Evolutionary conservation across 2,888 invertebrate genomes (phyloP), one percentile per base, ranked within the genome.

Genomic region (Smittia aterrima): DNA sequence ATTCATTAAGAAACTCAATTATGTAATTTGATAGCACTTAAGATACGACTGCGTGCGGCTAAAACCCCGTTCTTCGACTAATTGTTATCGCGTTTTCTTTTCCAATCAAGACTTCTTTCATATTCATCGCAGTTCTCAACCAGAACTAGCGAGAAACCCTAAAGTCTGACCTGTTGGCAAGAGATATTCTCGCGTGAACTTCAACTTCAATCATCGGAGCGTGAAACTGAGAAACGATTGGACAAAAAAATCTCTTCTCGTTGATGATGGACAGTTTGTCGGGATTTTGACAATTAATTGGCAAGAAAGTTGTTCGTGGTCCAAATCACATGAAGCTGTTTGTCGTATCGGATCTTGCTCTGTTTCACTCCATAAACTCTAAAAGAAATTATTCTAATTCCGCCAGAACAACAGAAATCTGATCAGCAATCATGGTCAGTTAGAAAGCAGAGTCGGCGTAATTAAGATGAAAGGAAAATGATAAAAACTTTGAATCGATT

Each of bases 1-100:
- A 58, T 47, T 47, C 47, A 47, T 47, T 22, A 58, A 58, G 58
- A 58, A 58, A 22, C n/a, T 58, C 58, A 58, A 58, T 58, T 58
- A 58, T 22, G 58, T 58, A 58, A 58, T 58, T 58, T 58, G 58
- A 58, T 58, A 58, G 58, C 58, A 11, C 7, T 22, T 6, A 47
- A 47, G 47, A 9, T 7, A 38, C 4, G 38, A 47, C n/a, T 58
- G 58, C 58, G 58, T 58, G 18, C n/a, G 58, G 58, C 18, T 58
- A 22, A 58, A 58, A 18, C 58, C 7, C 58, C 58, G 58, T 58
- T 58, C 20, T 22, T 22, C 47, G 58, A 13, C 22, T 58, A 47
- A 58, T 58, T 58, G 20, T 58, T 58, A 9, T 18, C 9, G 18
- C 58, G n/a, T 58, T 58, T 58, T 11, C 18, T 58, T 58, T 20